Conservation (phyloP, 2,113 vertebrate species). For the Peromyscus leucopus region DNA sequence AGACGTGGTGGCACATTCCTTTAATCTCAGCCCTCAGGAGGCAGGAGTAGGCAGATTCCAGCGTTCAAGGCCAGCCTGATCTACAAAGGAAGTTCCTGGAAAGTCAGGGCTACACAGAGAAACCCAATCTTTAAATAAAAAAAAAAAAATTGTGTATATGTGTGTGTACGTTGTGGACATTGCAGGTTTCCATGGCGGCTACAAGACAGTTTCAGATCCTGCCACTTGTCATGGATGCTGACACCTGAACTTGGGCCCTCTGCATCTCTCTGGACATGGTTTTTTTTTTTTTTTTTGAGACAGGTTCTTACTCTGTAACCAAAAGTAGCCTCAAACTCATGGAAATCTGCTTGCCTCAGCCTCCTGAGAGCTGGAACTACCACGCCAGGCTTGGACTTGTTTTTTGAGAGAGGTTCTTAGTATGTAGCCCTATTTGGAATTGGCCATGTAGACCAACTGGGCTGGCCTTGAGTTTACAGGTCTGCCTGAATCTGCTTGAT, state of each 20-base stretch:
- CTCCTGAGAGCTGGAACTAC: neutral
- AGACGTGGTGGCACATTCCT: neutral
- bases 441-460: neutral
- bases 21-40: neutral
- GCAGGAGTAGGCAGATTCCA: neutral
- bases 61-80: neutral
- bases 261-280: neutral
- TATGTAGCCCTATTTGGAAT: neutral
- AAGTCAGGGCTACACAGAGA: neutral
- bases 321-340: neutral
- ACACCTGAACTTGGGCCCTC: neutral
- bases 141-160: neutral
- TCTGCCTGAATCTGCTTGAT: neutral
- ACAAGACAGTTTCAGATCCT: neutral
- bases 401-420: neutral
- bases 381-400: neutral
- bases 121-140: neutral
- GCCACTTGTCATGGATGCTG: neutral
- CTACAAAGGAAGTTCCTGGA: neutral
- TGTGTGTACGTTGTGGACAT: neutral
- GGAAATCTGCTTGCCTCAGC: neutral
- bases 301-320: neutral
- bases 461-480: neutral
- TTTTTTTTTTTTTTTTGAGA: neutral
- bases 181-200: neutral